phyloP scores from a whole-genome alignment of 1,140 invertebrate genomes.

The Antheraea pernyi region DNA sequence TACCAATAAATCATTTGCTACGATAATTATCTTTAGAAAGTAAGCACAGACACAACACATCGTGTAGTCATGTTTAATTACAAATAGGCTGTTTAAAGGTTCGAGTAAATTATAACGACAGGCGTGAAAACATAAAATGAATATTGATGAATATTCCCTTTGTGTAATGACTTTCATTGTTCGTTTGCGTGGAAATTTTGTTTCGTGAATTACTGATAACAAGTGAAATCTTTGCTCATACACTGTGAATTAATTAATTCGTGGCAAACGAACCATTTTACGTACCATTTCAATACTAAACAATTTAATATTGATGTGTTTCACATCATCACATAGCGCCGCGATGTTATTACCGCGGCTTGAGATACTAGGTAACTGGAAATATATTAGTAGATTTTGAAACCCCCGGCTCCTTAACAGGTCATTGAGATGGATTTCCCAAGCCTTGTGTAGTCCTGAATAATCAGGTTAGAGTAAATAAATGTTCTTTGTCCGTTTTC shows the following conservation, averaged over 20 bases:
- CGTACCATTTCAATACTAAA: background rate
- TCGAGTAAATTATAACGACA: background rate
- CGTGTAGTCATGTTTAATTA: background rate
- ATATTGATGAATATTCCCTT: constrained; percentile 3
- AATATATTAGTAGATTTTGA: no score
- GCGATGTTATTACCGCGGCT: no score
- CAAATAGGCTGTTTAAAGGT: background rate
- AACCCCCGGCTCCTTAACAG: no score
- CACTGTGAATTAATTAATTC: background rate
- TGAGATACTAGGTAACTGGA: no score
- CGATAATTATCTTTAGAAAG: background rate
- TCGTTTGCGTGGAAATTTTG: background rate
- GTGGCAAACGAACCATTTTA: background rate
- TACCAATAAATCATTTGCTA: no score
- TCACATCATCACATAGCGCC: no score
- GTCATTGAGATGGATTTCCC: no score
- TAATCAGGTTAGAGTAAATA: no score
- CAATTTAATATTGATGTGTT: no score
- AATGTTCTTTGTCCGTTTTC: no score
- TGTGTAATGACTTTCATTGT: background rate
- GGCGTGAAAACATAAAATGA: constrained; percentile 1
- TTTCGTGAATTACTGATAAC: background rate
- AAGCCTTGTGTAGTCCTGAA: no score
- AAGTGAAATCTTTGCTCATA: background rate
- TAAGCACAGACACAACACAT: background rate